Evolutionary conservation across 1,140 invertebrate species (phyloP), one percentile per base, ranked within the genome.

Genomic region (Sweltsa coloradensis): DNA sequence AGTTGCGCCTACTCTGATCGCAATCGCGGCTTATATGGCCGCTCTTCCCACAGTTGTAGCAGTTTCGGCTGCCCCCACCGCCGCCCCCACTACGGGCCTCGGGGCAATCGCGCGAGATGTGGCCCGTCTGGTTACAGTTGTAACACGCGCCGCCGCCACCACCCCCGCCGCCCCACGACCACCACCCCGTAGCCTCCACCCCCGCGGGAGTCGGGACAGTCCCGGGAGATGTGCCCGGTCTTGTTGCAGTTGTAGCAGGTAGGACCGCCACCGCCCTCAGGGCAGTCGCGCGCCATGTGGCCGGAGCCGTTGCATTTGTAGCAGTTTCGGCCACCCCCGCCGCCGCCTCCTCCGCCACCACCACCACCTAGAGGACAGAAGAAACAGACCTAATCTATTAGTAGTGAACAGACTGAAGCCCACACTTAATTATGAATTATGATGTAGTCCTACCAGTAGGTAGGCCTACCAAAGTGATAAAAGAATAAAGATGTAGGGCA

Each of bases 221-320:
- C 41, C 16, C 41, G 83, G 42, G 85, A 86, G 68, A 92, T 83
- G 67, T 92, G 89, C 40, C 89, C 88, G 43, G 79, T 73, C 67
- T 87, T 84, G 72, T 89, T 88, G 71, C 88, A 93, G 62, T 85
- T 87, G 71, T 90, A 91, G 72, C 89, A 93, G 41, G 76, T 43
- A 26, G 39, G 34, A 29, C 34, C 31, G 39, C 49, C 41, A 25
- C 23, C 36, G 39, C 24, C 26, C n/a, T 51, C 29, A 18, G 23
- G 47, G 68, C 89, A 92, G 64, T 91, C 86, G 66, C 85, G 85
- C 47, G 89, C 87, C 70, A 91, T 89, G 67, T 92, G 88, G 50
- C 87, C 88, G 57, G 82, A 80, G 45, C 79, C 79, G 60, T 79
- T 94, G 70, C 91, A 97, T 71, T 92, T 94, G 78, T 89, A 94